Evolutionary conservation across 2,888 invertebrate species (phyloP), one percentile per base, ranked within the genome.

Genomic region (Xylophagus ater): DNA sequence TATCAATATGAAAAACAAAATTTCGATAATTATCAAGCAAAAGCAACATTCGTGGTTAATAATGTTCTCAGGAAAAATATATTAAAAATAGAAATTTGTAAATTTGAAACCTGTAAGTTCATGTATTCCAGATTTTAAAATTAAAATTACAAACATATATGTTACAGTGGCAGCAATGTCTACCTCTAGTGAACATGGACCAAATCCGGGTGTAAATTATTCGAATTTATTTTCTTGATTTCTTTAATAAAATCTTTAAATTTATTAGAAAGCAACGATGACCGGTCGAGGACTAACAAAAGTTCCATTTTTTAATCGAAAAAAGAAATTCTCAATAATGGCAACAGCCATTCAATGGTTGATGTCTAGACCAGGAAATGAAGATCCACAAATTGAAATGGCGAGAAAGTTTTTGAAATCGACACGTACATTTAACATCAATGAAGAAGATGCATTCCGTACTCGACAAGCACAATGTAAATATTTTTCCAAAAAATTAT

Each of bases 1-100:
- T 82, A 77, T 52, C 67, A 70, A 2, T 90, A 78, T 53, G 88
- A 90, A 58, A 77, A 81, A 19, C 52, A 56, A 0, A 81, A 81
- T 51, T 85, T 75, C 51, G 73, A 73, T 24, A 70, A 73, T n/a
- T 92, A 86, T 79, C 62, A 75, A 13, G 66, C 73, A 2, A 70
- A 68, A 7, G 78, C 82, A 0, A 71, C 76, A 0, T 66, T 68
- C 3, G 67, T 75, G 9, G 73, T 86, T 3, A 77, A 78, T 26
- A 71, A 69, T 20, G 71, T 77, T 26, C 75, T 86, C 72, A 76
- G 76, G 51, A 75, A 73, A 51, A 80, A 76, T 48, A 70, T 86
- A 18, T 56, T 87, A 10, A 73, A 68, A 48, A 70, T 81, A 65
- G 68, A 39, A 65, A 71, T 57, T 62, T 54, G 48, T 42, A 54